These are phyloP conservation scores for Lycocorax pyrrhopterus DNA, from an alignment of 2,113 vertebrate genomes.

Conservation along the genomic window DNA sequence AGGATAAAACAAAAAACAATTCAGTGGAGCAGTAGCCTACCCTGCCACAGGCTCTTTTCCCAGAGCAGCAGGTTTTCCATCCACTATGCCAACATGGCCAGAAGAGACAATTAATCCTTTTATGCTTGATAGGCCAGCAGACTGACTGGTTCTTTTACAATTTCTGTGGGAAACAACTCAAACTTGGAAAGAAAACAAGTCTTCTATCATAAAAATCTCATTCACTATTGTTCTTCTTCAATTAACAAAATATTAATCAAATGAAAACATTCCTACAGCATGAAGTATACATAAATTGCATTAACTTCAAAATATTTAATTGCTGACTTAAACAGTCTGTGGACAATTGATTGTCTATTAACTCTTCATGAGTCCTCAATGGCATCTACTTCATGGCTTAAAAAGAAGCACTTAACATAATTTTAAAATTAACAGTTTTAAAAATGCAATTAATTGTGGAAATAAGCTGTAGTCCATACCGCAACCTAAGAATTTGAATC, in stretches of 20 bases:
- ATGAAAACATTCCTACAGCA: neutral
- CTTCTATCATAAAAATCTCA: neutral
- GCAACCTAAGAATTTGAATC: neutral
- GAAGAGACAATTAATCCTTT: neutral
- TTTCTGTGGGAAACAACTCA: conserved; percentile 7
- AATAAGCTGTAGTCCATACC: neutral
- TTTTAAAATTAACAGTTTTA: neutral
- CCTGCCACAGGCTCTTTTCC: neutral
- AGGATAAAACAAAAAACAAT: neutral
- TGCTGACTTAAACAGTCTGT: neutral
- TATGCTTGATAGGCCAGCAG: neutral
- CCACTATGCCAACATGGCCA: neutral
- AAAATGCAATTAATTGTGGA: neutral
- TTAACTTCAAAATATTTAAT: neutral
- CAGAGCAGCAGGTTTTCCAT: neutral
- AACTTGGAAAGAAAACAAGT: neutral
- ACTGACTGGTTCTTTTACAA: neutral
- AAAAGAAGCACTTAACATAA: neutral
- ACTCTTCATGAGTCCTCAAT: neutral
- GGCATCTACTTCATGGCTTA: neutral
- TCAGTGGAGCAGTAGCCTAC: neutral
- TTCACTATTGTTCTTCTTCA: conserved; percentile 15
- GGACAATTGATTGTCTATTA: neutral
- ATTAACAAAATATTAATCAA: conserved; percentile 10
- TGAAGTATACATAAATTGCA: neutral